Evolutionary conservation across 1,140 invertebrate genomes (phyloP), one percentile per base, ranked within the genome.

Genomic region (Sarcophaga bullata): DNA sequence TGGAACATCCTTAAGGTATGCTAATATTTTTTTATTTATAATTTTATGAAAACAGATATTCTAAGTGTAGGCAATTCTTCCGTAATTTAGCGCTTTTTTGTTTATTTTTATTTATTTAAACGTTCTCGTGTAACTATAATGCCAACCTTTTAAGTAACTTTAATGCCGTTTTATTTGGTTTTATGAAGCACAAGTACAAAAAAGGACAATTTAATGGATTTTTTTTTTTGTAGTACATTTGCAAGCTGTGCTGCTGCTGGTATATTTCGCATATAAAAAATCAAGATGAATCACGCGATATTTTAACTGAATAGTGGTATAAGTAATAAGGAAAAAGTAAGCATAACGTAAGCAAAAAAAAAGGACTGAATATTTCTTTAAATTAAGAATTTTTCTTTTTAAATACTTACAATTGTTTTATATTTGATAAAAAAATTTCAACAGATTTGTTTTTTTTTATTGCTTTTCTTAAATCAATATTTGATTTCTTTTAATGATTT

Each of bases 231-330:
- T 68, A 19, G 8, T 68, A 62, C n/a, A n/a, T n/a, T 19, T 68
- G 62, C 9, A 52, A 76, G 73, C 73, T 47, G 73, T 50, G 48
- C 2, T 78, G 73, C 73, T 78, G 73, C n/a, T 76, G 15, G 62
- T 68, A 68, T 25, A 68, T 68, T 68, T 68, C 19, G 25, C n/a
- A 8, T 68, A 19, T 68, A 19, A 9, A n/a, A 25, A 78, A 78
- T 78, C 75, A 78, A 78, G 75, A 78, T 78, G 75, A 78, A 78
- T 78, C 75, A 78, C 75, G 75, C 75, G 75, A 78, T 50, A 52
- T 78, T 78, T 68, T 68, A 68, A n/a, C 19, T 58, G n/a, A 13
- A n/a, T 68, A 68, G 19, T 68, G 19, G n/a, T 68, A 19, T 68
- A 25, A 68, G 62, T 76, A 17, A 49, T 49, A 49, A 48, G 9